These are phyloP conservation scores for Kobus ellipsiprymnus DNA, from an alignment of 2,113 vertebrate genomes.

Conservation along the genomic window DNA sequence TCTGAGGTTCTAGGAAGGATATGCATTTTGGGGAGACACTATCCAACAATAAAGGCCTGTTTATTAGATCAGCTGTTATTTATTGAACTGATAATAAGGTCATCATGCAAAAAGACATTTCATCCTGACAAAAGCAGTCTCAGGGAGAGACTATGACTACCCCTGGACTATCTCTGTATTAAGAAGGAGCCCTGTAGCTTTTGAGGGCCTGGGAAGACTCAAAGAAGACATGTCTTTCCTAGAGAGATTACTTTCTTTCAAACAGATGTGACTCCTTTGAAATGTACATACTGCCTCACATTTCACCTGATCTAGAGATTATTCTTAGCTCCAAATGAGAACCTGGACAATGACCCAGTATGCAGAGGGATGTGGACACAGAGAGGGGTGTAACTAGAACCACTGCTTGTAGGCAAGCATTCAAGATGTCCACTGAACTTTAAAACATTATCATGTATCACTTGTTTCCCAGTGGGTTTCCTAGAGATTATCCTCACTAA, in stretches of 20 bases:
- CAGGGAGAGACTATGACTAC: neutral
- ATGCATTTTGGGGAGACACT: neutral
- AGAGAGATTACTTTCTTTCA: neutral
- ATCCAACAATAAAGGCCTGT: neutral
- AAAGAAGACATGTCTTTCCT: neutral
- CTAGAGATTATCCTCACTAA: neutral
- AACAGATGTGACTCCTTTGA: neutral
- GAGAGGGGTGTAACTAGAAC: neutral
- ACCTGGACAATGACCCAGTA: neutral
- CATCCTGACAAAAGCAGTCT: neutral
- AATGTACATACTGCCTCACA: neutral
- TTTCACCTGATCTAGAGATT: neutral
- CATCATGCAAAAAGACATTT: neutral
- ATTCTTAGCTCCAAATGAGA: neutral
- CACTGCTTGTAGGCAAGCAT: neutral
- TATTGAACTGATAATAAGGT: neutral
- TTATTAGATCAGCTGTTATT: neutral
- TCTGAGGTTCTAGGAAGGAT: neutral
- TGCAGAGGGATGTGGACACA: neutral
- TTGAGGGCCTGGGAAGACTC: neutral
- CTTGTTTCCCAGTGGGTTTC: neutral
- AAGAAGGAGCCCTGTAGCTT: neutral
- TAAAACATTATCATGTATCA: neutral
- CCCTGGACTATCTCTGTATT: neutral
- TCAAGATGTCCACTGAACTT: neutral